These are phyloP conservation scores for Melanotaenia duboulayi DNA, from an alignment of 2,113 vertebrate species.

Conservation along the genomic window DNA sequence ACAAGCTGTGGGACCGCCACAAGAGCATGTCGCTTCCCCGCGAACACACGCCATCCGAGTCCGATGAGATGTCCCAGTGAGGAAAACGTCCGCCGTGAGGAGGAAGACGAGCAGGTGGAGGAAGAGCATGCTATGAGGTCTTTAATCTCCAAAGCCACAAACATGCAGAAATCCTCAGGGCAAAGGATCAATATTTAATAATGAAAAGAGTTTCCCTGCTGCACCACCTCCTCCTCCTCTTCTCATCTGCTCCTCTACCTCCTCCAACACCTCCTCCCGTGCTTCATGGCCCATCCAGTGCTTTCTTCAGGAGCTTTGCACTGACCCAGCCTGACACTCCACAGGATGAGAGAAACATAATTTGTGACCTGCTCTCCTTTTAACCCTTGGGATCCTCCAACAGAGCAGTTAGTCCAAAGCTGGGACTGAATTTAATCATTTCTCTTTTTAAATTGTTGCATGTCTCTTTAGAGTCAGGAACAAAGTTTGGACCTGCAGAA, in stretches of 20 bases:
- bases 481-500: slow-evolving; percentile 38
- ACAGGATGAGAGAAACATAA: slow-evolving; percentile 6
- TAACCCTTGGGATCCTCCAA: slow-evolving; percentile 43
- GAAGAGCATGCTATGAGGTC: slow-evolving; percentile 16
- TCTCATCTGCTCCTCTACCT: slow-evolving; percentile 40
- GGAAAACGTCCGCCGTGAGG: neutral
- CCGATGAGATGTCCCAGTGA: slow-evolving; percentile 88
- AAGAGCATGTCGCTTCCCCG: slow-evolving; percentile 87
- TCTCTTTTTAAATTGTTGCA: slow-evolving; percentile 18
- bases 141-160: slow-evolving; percentile 59
- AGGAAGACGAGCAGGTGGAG: slow-evolving; percentile 8
- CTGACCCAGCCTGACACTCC: slow-evolving; percentile 62
- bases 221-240: slow-evolving; percentile 42
- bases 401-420: slow-evolving; percentile 20
- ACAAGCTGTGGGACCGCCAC: slow-evolving; percentile 93
- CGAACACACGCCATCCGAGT: slow-evolving; percentile 86
- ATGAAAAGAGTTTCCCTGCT: slow-evolving; percentile 48
- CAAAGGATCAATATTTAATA: slow-evolving; percentile 60
- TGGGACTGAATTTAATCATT: slow-evolving; percentile 12
- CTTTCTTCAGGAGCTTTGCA: slow-evolving; percentile 39
- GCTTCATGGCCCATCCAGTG: slow-evolving; percentile 19
- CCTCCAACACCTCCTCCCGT: slow-evolving; percentile 6
- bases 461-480: slow-evolving; percentile 35
- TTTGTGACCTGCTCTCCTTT: slow-evolving; percentile 53
- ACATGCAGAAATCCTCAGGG: slow-evolving; percentile 64